Evolutionary conservation across 2,888 invertebrate genomes (phyloP).

Genomic region (Mesorhabditis spiculigera): DNA sequence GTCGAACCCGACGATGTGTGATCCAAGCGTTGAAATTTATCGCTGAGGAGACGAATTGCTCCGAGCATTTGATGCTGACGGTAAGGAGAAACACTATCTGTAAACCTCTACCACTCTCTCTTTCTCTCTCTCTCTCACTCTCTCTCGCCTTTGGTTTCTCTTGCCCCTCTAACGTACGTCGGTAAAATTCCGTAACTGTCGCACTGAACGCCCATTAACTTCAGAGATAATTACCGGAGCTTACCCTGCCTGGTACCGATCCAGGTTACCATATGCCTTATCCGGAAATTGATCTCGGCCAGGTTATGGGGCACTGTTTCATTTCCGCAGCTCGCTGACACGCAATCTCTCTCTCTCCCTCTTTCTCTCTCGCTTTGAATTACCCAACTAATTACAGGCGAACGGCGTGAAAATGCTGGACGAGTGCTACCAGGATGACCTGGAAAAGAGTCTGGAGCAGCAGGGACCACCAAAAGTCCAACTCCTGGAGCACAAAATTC

Average conservation of each 20-base stretch:
- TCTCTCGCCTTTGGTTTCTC: too few relatives aligned
- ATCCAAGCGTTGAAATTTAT: constrained; percentile 30
- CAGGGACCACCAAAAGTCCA: too few relatives aligned
- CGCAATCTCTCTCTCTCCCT: too few relatives aligned
- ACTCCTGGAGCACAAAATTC: neutral
- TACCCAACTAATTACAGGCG: neutral
- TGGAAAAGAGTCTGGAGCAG: too few relatives aligned
- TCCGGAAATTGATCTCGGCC: too few relatives aligned
- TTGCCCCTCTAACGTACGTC: too few relatives aligned
- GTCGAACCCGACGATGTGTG: constrained; percentile 44
- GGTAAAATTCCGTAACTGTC: too few relatives aligned
- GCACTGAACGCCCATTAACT: constrained; percentile 7
- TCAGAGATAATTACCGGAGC: neutral
- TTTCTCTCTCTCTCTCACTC: too few relatives aligned
- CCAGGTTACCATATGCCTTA: neutral
- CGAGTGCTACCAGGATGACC: constrained; percentile 26
- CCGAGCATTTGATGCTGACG: constrained; percentile 8
- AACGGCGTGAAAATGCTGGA: constrained; percentile 19
- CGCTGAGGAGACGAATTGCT: constrained; percentile 23
- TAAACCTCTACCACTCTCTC: neutral
- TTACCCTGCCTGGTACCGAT: neutral
- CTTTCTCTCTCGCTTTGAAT: too few relatives aligned
- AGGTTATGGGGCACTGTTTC: too few relatives aligned
- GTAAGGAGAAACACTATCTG: neutral
- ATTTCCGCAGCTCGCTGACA: too few relatives aligned